These are phyloP conservation scores for Crambe crambe DNA, from an alignment of 37 sponge, comb jelly and placozoan genomes.

Conservation along the genomic window DNA sequence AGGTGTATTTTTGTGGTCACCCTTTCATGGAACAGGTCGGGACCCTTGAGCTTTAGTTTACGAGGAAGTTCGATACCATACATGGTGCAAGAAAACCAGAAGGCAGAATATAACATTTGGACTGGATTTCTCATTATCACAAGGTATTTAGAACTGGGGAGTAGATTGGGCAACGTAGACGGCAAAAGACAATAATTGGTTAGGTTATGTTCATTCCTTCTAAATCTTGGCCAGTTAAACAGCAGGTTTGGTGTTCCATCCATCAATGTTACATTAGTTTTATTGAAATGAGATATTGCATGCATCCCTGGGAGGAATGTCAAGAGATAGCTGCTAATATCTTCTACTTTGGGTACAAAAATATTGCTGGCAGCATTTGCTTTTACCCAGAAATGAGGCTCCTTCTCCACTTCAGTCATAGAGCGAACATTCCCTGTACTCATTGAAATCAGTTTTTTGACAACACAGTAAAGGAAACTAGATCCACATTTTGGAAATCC, in stretches of 20 bases:
- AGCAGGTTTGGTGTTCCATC: slow-evolving; percentile 36
- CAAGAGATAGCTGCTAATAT: slow-evolving; percentile 3
- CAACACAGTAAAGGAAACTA: slow-evolving; percentile 25
- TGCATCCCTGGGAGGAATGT: neutral
- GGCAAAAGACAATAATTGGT: slow-evolving; percentile 54
- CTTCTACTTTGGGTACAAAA: neutral
- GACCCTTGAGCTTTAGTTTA: slow-evolving; percentile 4
- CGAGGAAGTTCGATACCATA: too few species aligned
- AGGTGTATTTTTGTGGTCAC: neutral
- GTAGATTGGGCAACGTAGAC: slow-evolving; percentile 19
- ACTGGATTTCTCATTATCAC: slow-evolving; percentile 52
- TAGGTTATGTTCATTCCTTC: neutral
- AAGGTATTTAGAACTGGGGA: slow-evolving; percentile 41
- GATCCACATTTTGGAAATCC: slow-evolving; percentile 67
- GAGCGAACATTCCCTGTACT: neutral
- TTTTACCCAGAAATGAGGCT: slow-evolving; percentile 43
- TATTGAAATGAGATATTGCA: neutral
- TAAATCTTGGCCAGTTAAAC: slow-evolving; percentile 37
- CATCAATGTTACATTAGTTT: neutral
- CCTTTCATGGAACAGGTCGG: slow-evolving; percentile 27
- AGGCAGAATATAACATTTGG: slow-evolving; percentile 36
- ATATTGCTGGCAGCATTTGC: neutral
- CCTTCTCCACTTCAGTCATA: neutral
- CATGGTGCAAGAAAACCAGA: slow-evolving; percentile 56
- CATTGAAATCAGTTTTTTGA: neutral